Evolutionary conservation across 2,797 vertebrate species (phyloP), one percentile per base, ranked within the genome.

Genomic region (Pagetopsis macropterus): DNA sequence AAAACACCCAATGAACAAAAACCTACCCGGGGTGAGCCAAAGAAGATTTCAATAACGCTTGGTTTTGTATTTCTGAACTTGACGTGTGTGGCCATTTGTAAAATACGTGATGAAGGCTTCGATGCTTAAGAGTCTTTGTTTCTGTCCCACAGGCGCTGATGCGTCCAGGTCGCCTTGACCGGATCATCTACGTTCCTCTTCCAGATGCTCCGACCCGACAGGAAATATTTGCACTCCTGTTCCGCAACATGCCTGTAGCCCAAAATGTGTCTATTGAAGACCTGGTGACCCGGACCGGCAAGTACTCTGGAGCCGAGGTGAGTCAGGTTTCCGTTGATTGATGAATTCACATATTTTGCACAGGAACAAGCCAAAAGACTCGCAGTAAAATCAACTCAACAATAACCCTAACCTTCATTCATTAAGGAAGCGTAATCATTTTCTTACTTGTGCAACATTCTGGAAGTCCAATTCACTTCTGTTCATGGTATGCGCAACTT

Each of bases 291-390:
- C 86, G 2, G 52, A 99, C 97, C 0, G 51, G 96, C n/a, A 96
- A 94, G 14, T 99, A 99, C 77, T 99, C 98, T 0, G 98, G 98
- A 88, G 97, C 98, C 15, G 98, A 99, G 96, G 98, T 99, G 92
- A 96, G 92, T 71, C 56, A 27, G 9, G 1, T 40, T 45, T 27
- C 37, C 44, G 49, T 43, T 21, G 27, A 54, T 37, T 48, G 0
- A 61, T 48, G 41, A 33, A n/a, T 45, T 0, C 8, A n/a, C 0
- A 17, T 46, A 6, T 52, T 60, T 40, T 52, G 41, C 4, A 8
- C 19, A 8, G 48, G 15, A n/a, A 51, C 9, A n/a, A 57, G 19
- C 27, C 1, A 12, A 3, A 16, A 55, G 1, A 31, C 19, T 37
- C 33, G 8, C 0, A 41, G 5, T 23, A 19, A 50, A 49, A 14